These are phyloP conservation scores for Parnassius glacialis DNA, from an alignment of 2,888 invertebrate genomes.

Conservation along the genomic window DNA sequence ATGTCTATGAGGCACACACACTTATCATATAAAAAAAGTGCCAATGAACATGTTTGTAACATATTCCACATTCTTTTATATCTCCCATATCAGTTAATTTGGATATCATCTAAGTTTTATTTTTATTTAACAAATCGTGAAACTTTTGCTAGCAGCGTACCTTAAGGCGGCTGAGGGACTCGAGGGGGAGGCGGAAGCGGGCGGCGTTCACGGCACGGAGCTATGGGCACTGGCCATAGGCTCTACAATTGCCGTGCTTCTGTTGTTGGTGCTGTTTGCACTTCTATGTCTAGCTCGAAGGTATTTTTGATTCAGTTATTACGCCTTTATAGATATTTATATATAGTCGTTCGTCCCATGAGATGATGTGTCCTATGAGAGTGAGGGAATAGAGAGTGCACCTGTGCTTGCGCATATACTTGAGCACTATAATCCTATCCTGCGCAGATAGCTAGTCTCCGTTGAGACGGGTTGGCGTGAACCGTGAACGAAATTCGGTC, in stretches of 20 bases:
- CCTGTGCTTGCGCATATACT: too few relatives aligned
- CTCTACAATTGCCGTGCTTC: conserved; percentile 80
- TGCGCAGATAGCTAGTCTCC: too few relatives aligned
- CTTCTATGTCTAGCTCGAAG: conserved; percentile 73
- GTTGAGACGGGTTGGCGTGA: too few relatives aligned
- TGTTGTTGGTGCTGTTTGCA: conserved; percentile 80
- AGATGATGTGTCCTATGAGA: too few relatives aligned
- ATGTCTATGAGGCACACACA: too few relatives aligned
- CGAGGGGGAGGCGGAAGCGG: conserved; percentile 71
- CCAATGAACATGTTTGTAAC: neutral
- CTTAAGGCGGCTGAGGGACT: conserved; percentile 83
- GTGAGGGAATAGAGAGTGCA: too few relatives aligned
- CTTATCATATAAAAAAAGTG: too few relatives aligned
- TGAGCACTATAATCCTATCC: too few relatives aligned
- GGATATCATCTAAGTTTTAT: neutral
- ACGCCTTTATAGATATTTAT: neutral
- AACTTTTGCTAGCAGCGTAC: conserved; percentile 80
- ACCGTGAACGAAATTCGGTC: too few relatives aligned
- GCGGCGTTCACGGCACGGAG: conserved; percentile 57
- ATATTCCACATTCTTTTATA: neutral
- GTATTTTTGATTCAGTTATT: conserved; percentile 33
- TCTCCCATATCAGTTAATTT: neutral
- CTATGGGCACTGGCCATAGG: conserved; percentile 84
- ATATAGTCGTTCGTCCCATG: neutral
- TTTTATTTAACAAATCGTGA: neutral